Conservation (phyloP, 2,797 vertebrate genomes). For the Etheostoma nigrum region DNA sequence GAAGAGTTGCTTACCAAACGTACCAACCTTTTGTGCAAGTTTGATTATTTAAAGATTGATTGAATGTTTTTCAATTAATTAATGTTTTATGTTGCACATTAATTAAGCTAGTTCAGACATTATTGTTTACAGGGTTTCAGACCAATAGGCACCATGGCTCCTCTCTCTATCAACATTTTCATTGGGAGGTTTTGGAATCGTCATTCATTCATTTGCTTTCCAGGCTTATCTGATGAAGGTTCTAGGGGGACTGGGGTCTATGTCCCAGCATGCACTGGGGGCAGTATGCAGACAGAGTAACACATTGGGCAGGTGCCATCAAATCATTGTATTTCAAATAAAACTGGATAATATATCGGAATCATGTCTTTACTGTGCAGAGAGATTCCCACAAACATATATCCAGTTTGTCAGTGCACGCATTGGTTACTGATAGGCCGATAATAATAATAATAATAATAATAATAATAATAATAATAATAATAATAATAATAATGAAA, state of each 20-base stretch:
- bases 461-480: background rate
- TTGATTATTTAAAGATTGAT: background rate
- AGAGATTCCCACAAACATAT: background rate
- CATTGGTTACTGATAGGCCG: background rate
- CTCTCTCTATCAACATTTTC: background rate
- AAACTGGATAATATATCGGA: conserved; percentile 7
- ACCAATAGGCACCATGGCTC: background rate
- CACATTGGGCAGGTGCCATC: conserved; percentile 28
- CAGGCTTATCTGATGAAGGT: conserved; percentile 14
- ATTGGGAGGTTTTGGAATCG: background rate
- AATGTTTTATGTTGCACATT: background rate
- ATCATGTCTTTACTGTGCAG: background rate
- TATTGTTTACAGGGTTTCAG: background rate
- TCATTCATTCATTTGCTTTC: conserved; percentile 4
- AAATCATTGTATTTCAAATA: background rate
- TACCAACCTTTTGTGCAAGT: background rate
- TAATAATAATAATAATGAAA: conserved; percentile 1
- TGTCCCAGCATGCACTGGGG: conserved; percentile 1
- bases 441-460: too few species aligned
- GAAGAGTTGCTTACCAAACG: background rate
- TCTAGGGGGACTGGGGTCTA: background rate
- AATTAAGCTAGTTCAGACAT: too few species aligned
- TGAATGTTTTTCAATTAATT: background rate
- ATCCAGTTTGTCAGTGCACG: background rate
- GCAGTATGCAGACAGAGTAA: conserved; percentile 8